Evolutionary conservation across 2,113 vertebrate species (phyloP).

Genomic region (Martes martes): DNA sequence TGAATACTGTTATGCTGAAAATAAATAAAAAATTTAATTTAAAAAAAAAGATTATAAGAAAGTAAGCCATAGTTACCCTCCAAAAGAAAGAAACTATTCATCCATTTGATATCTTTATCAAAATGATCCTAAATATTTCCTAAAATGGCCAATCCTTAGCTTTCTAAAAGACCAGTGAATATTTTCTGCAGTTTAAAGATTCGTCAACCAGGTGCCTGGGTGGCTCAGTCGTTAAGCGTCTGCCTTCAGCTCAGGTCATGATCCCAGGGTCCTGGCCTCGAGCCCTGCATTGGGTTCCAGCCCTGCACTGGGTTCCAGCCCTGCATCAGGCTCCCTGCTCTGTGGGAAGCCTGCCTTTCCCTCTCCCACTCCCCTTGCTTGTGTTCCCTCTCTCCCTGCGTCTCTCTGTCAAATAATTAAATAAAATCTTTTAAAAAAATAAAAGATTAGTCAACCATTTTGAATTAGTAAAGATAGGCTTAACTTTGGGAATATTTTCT

Average conservation of each 20-base stretch:
- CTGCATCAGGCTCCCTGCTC: no score
- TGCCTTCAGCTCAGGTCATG: no score
- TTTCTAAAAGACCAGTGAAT: neutral
- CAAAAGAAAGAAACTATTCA: neutral
- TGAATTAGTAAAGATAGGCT: neutral
- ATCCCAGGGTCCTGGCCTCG: no score
- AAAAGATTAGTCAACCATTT: neutral
- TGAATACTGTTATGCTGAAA: no score
- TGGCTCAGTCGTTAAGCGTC: no score
- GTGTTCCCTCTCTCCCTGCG: no score
- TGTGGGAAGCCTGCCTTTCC: no score
- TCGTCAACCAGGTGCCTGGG: neutral
- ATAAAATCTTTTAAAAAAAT: neutral
- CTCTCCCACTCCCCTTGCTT: no score
- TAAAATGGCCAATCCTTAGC: neutral
- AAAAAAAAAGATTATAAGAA: neutral
- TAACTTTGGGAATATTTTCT: conserved; percentile 50
- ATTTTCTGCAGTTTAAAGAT: neutral
- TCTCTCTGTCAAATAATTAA: no score
- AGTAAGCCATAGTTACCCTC: neutral
- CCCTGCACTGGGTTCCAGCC: no score
- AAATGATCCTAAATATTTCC: conserved; percentile 15
- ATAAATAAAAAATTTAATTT: no score
- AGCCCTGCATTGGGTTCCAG: no score
- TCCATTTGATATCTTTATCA: neutral